Conservation (phyloP, 2,797 vertebrate species). For the Caiman crocodilus region DNA sequence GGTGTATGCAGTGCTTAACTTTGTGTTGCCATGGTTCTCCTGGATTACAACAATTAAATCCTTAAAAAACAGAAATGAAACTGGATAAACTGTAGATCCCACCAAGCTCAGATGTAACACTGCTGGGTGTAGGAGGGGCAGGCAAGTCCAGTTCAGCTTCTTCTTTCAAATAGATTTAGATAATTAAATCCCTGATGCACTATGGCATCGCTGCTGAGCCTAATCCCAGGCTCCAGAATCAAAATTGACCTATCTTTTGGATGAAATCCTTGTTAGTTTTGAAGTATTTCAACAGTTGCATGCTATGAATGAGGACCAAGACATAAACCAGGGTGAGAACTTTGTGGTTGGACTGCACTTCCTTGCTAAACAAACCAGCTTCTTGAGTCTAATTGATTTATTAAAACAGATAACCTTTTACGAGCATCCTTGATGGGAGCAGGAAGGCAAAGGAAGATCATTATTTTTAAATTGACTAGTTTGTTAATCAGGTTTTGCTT, state of each 20-base stretch:
- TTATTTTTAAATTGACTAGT: conserved; percentile 57
- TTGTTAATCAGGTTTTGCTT: conserved; percentile 60
- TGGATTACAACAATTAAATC: background rate
- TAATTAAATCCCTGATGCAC: too few species aligned
- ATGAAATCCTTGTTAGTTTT: background rate
- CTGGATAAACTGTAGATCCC: background rate
- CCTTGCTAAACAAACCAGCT: conserved; percentile 8
- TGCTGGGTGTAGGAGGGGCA: background rate
- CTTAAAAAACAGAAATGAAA: background rate
- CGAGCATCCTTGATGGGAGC: conserved; percentile 29
- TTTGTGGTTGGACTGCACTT: background rate
- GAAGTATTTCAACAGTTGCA: background rate
- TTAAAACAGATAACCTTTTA: conserved; percentile 55
- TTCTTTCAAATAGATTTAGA: background rate
- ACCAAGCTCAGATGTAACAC: too few species aligned
- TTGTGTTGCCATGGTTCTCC: background rate
- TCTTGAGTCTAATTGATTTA: conserved; percentile 45
- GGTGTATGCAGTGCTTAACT: too few species aligned
- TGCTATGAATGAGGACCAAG: background rate
- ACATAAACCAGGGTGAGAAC: background rate
- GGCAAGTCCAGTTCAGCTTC: background rate
- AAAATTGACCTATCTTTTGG: too few species aligned
- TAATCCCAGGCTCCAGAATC: background rate
- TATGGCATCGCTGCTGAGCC: background rate
- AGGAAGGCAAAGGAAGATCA: conserved; percentile 48